These are phyloP conservation scores for Eumerus sabulonum DNA, from an alignment of 2,888 invertebrate species.

Conservation along the genomic window DNA sequence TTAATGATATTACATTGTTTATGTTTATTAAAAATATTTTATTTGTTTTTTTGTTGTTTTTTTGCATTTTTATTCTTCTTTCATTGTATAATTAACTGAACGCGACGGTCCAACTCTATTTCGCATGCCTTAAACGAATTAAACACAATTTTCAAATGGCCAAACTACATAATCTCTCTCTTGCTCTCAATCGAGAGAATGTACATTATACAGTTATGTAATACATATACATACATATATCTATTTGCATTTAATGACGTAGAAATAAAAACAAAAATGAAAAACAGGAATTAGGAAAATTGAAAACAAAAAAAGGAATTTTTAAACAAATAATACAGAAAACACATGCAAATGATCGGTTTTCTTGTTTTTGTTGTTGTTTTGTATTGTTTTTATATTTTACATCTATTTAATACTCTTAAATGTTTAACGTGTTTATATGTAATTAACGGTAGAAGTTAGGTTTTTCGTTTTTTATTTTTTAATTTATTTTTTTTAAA, in stretches of 20 bases:
- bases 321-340: constrained; percentile 59
- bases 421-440: constrained; percentile 43
- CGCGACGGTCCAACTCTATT: constrained; percentile 57
- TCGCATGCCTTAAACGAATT: constrained; percentile 50
- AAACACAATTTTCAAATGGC: constrained; percentile 46
- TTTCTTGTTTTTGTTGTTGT: constrained; percentile 28
- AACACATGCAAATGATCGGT: constrained; percentile 35
- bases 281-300: constrained; percentile 22
- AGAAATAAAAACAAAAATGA: too few species aligned
- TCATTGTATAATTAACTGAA: constrained; percentile 61
- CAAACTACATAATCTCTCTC: constrained; percentile 3
- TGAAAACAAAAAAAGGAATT: constrained; percentile 49
- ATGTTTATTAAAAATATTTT: constrained; percentile 68
- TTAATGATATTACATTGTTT: constrained; percentile 68
- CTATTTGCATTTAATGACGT: too few species aligned
- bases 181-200: constrained; percentile 8
- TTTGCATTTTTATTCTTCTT: constrained; percentile 21
- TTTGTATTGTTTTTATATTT: constrained; percentile 45
- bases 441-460: constrained; percentile 1
- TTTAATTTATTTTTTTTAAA: too few species aligned
- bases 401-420: constrained; percentile 67
- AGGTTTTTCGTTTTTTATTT: constrained; percentile 11
- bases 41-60: not conserved
- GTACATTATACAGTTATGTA: constrained; percentile 1
- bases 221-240: constrained; percentile 31